Conservation (phyloP, 2,797 vertebrate species). For the Onychomys arenicola region DNA sequence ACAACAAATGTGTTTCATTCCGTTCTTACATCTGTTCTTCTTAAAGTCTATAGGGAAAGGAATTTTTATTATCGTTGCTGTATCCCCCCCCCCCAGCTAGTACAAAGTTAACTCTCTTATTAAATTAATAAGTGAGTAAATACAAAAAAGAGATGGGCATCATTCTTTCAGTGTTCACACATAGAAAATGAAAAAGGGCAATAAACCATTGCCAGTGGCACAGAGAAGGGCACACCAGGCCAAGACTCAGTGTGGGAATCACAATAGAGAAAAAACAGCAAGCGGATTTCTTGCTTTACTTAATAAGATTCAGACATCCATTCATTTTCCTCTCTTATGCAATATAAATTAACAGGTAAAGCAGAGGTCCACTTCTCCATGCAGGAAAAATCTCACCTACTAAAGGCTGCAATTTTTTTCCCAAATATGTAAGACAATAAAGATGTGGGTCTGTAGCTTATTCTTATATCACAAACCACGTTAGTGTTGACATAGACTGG, state of each 20-base stretch:
- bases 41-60: background rate
- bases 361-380: background rate
- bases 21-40: background rate
- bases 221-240: background rate
- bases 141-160: background rate
- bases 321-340: background rate
- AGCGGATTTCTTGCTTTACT: background rate
- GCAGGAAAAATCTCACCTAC: background rate
- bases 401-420: background rate
- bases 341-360: slow-evolving; percentile 8
- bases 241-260: background rate
- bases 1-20: background rate
- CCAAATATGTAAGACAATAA: slow-evolving; percentile 41
- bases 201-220: background rate
- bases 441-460: background rate
- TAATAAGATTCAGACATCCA: background rate
- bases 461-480: slow-evolving; percentile 28
- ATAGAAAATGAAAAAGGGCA: background rate
- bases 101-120: background rate
- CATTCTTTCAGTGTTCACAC: background rate
- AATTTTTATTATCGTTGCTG: background rate
- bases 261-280: background rate
- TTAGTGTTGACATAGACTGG: slow-evolving; percentile 45
- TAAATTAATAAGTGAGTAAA: slow-evolving; percentile 30
- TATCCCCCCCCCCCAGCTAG: background rate